Evolutionary conservation across 2,888 invertebrate species (phyloP).

Genomic region (Isoperla grammatica): DNA sequence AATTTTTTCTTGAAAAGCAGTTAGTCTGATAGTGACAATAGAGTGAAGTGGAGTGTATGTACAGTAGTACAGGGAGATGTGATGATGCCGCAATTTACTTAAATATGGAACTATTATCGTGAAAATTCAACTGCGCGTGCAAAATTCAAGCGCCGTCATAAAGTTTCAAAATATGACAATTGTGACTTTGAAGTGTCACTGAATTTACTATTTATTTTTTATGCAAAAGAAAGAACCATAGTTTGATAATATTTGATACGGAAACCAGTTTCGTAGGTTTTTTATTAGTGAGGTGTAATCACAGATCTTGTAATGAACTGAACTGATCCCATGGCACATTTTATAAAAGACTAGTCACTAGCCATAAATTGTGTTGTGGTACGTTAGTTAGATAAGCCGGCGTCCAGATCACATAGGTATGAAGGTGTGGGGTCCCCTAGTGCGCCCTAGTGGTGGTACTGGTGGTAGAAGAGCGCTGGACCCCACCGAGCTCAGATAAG

Average conservation of each 20-base stretch:
- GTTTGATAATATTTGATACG: background rate
- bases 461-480: conserved; percentile 44
- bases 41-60: background rate
- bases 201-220: background rate
- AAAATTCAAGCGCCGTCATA: no score
- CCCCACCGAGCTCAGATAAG: conserved; percentile 76
- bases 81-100: background rate
- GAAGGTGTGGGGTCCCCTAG: conserved; percentile 21
- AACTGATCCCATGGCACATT: conserved; percentile 28
- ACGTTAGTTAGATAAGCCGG: background rate
- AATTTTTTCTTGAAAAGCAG: conserved; percentile 10
- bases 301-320: conserved; percentile 20
- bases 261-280: conserved; percentile 19
- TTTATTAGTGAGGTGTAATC: conserved; percentile 13
- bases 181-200: no score
- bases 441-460: conserved; percentile 27
- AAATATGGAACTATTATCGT: no score
- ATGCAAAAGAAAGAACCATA: background rate
- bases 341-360: conserved; percentile 11
- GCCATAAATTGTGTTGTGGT: conserved; percentile 14
- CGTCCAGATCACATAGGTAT: background rate
- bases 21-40: background rate
- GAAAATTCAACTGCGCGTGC: no score
- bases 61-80: background rate
- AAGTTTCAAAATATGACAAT: no score